These are phyloP conservation scores for Sipha maydis DNA, from an alignment of 2,888 invertebrate species.

Conservation along the genomic window DNA sequence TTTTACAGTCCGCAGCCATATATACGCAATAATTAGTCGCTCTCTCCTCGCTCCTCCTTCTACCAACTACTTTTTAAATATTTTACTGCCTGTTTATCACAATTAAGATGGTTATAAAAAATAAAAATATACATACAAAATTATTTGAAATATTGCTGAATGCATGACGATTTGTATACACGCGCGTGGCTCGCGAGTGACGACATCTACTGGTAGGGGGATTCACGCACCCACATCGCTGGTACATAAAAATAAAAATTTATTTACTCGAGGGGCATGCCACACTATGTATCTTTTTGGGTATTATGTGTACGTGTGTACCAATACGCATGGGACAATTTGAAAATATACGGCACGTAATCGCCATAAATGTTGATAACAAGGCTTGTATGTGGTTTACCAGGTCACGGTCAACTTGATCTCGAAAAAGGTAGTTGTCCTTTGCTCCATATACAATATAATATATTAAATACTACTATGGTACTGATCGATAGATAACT, in stretches of 20 bases:
- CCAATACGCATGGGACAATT: not conserved
- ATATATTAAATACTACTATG: no score
- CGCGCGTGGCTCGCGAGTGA: not conserved
- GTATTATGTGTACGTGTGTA: not conserved
- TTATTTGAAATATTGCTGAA: not conserved
- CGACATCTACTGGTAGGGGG: no score
- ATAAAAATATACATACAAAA: not conserved
- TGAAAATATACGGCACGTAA: not conserved
- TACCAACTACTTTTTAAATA: not conserved
- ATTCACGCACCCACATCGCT: not conserved
- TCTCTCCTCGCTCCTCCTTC: not conserved
- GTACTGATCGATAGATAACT: no score
- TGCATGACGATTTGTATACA: not conserved
- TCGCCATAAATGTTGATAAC: conserved; percentile 12
- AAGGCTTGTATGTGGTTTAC: not conserved
- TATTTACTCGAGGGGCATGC: no score
- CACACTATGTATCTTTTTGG: no score
- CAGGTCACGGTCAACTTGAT: not conserved
- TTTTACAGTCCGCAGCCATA: conserved; percentile 18
- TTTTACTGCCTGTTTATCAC: conserved; percentile 43
- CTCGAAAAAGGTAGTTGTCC: not conserved
- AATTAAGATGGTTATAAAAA: not conserved
- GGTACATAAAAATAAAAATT: not conserved
- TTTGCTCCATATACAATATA: not conserved
- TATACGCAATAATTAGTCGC: not conserved